Evolutionary conservation across 2,888 invertebrate genomes (phyloP), one percentile per base, ranked within the genome.

Genomic region (Beris morrisii): DNA sequence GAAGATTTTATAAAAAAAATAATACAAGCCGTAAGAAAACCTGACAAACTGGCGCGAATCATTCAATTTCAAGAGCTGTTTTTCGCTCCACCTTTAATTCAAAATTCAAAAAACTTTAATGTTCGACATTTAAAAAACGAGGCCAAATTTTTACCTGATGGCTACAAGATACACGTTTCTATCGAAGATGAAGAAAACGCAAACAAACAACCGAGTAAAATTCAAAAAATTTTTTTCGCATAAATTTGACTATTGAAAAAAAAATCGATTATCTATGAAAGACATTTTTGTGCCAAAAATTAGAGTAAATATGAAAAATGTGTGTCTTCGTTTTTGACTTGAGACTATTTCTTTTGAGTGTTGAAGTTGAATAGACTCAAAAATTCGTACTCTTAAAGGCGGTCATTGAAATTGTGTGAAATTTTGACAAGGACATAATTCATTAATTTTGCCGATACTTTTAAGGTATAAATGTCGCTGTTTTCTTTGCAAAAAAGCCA

Each of bases 41-140:
- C 30, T 59, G 58, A 59, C 13, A 59, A 59, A 59, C 58, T 48
- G 58, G 58, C 31, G 15, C 7, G 43, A 43, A 56, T 43, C 15
- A 31, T 48, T 59, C 32, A 12, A 57, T 46, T 48, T 59, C 58
- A 31, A 48, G 31, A 46, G 31, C 58, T 32, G 31, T 31, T 57
- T n/a, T 38, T 38, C 38, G 9, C 38, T 38, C 38, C 9, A 38
- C 9, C 38, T 4, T 55, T 55, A 55, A 31, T 48, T 6, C 7
- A 46, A 59, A 48, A 59, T 59, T 48, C 54, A 11, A 64, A 64
- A 30, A 54, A 13, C 53, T 22, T 54, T 54, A 44, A 53, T 64
- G 64, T 64, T 64, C 64, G 64, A 64, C 64, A 64, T 64, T 64
- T 64, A 50, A 44, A 44, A 54, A 64, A 64, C 64, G 54, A 64